Evolutionary conservation across 2,888 invertebrate genomes (phyloP).

Genomic region (Plebejus anna): DNA sequence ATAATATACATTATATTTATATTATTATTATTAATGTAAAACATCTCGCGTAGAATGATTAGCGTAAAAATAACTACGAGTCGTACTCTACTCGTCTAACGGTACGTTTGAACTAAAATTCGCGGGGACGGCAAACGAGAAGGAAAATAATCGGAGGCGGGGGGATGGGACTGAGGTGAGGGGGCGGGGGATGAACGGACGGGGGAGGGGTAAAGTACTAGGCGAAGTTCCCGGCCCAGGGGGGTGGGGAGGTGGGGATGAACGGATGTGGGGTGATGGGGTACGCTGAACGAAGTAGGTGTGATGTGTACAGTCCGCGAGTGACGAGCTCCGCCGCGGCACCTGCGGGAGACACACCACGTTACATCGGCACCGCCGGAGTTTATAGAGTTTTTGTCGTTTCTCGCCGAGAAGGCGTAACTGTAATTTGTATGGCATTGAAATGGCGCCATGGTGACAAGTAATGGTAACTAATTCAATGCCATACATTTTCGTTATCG

Average conservation of each 20-base stretch:
- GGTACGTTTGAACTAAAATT: constrained; percentile 25
- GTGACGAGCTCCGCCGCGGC: constrained; percentile 29
- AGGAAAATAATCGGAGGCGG: background rate
- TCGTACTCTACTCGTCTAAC: constrained; percentile 29
- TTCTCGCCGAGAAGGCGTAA: too few species aligned
- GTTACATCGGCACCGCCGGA: background rate
- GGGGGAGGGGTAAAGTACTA: constrained; percentile 18
- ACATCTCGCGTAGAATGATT: constrained; percentile 55
- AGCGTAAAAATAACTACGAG: constrained; percentile 43
- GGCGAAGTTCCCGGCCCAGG: background rate
- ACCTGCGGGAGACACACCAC: constrained; percentile 20
- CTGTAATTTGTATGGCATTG: too few species aligned
- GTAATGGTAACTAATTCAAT: too few species aligned
- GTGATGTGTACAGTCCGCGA: constrained; percentile 30
- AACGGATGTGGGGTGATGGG: constrained; percentile 6
- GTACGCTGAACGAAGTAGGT: constrained; percentile 30
- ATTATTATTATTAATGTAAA: constrained; percentile 42
- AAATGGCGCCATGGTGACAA: too few species aligned
- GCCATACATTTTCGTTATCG: too few species aligned
- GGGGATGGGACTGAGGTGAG: background rate
- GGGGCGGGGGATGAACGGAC: background rate
- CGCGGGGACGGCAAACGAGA: constrained; percentile 15
- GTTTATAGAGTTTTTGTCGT: too few species aligned
- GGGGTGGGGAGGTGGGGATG: background rate
- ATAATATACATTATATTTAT: constrained; percentile 54